Evolutionary conservation across 2,888 invertebrate species (phyloP), one percentile per base, ranked within the genome.

Genomic region (Cephonodes hylas): DNA sequence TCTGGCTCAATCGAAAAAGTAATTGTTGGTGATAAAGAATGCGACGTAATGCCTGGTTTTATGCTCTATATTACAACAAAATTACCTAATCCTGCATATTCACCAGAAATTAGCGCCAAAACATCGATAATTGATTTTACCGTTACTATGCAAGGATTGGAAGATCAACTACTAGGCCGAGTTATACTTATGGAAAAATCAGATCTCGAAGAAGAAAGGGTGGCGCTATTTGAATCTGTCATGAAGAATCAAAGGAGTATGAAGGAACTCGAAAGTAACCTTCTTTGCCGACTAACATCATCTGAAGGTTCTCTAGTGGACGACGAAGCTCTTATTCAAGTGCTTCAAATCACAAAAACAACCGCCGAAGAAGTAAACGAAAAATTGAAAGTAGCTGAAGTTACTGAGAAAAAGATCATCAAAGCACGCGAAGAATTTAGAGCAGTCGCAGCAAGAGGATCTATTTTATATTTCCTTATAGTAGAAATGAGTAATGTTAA

Each of bases 401-500:
- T 98, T 10, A 99, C 99, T 0, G 99, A 99, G 81, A 96, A 96
- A 70, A 98, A 99, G 85, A 99, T 99, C 66, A 97, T 97, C 80
- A 93, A 96, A 62, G 99, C 99, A 0, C 93, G 99, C 62, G 99
- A 99, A 89, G 99, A 99, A 83, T 99, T 98, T 83, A 94, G 99
- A 70, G 97, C 98, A 0, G 99, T 99, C 0, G 99, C 99, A 2
- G 96, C 97, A 0, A 93, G 99, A 70, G 99, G 99, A 15, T 98
- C 98, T 0, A 98, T 99, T 62, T 90, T 99, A 1, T 99, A 99
- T 81, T 99, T 99, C 83, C 93, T 99, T 44, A 98, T 99, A 65
- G 98, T 99, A 0, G 99, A 99, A 91, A 98, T 99, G 98, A 97
- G 97, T 77, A 96, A 97, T 80, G 98, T 99, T 0, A 99, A 98